Conservation (phyloP, 92 coral and sea anemone genomes). For the Actinostola sp. region DNA sequence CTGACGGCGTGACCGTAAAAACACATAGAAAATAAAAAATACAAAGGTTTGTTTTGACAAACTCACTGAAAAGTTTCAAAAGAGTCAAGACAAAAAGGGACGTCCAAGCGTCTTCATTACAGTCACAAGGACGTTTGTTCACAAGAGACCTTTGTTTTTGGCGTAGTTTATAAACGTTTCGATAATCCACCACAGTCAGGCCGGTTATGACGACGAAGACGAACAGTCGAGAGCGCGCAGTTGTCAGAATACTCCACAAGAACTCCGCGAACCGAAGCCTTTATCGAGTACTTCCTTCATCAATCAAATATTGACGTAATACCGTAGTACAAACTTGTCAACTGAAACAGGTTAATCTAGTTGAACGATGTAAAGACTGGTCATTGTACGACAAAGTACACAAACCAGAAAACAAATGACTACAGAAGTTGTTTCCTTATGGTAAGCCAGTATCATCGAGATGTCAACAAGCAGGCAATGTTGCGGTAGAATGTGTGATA, state of each 20-base stretch:
- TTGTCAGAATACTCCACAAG: not conserved
- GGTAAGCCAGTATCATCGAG: no score
- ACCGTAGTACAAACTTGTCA: not conserved
- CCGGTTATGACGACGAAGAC: not conserved
- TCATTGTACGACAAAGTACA: not conserved
- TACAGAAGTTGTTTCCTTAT: not conserved
- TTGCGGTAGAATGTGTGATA: no score
- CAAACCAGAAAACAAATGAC: not conserved
- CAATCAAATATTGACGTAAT: conserved; percentile 1
- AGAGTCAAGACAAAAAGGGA: conserved; percentile 12
- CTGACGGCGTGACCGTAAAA: conserved; percentile 7
- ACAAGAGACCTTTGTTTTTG: conserved; percentile 1
- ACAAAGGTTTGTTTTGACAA: conserved; percentile 43
- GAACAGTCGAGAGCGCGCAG: conserved; percentile 2
- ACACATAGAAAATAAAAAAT: conserved; percentile 17
- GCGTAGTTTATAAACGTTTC: no score
- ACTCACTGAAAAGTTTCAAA: conserved; percentile 14
- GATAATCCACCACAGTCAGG: no score
- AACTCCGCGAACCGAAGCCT: conserved; percentile 9
- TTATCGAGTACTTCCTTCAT: not conserved
- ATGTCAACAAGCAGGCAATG: no score
- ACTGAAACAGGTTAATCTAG: not conserved
- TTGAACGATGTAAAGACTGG: not conserved
- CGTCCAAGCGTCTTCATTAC: conserved; percentile 9
- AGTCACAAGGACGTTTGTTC: conserved; percentile 2